Base-by-base conservation (phyloP, 2,797 vertebrate genomes). In the Synanceia verrucosa region DNA sequence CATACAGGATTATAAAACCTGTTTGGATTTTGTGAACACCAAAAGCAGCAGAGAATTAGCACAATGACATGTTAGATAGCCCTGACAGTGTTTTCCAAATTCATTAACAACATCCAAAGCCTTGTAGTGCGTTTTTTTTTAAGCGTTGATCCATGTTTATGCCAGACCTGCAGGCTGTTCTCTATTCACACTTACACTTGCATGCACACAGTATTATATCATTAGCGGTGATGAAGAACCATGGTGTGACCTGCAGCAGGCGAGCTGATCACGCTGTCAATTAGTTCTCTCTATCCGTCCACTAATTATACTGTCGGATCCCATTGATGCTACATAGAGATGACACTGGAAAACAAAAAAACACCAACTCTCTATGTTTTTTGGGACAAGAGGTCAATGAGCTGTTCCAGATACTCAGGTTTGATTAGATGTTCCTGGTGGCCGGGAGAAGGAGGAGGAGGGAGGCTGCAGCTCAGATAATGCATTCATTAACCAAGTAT, bases 251-350 rank as follows among this genome's bases (percentile, higher is more conserved):
- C 88, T 81, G 58, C 78, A 65, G 81, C 82, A 24, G 70, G 67
- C 50, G 33, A 66, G 70, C 65, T 82, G 83, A 88, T 87, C 83
- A 57, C 3, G 12, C 66, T 78, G 83, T 89, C 86, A 88, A 78
- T 92, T 88, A 85, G 77, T 81, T 23, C 60, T 60, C 57, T 61
- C 69, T 58, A 65, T 65, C 29, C 33, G 46, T 41, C 36, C 61
- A 81, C 84, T 87, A 84, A 88, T 90, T 87, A 88, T 41, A 48
- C 77, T 83, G 86, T 82, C 81, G 83, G 78, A 66, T 81, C 81
- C 60, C 55, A 83, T 73, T 60, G 74, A 86, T 7, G 51, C 4
- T 8, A 60, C 64, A 59, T 39, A 51, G 79, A 68, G 75, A 78
- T 77, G 81, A 53, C n/a, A 57, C 69, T 24, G 65, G 67, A 6